These are phyloP conservation scores for Indicator maculatus DNA, from an alignment of 2,113 vertebrate genomes.

Conservation along the genomic window DNA sequence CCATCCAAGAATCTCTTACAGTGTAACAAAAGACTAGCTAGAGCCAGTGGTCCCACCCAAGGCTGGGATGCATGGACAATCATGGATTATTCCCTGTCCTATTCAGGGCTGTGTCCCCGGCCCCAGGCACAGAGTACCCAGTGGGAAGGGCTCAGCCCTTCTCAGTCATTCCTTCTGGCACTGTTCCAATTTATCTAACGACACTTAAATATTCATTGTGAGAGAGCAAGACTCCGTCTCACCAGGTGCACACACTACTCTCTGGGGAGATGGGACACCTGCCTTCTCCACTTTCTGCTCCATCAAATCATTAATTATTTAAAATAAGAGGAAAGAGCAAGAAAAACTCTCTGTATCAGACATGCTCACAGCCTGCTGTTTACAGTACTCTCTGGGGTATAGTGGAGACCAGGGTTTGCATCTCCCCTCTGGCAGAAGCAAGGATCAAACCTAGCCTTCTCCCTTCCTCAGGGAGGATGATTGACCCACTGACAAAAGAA, in stretches of 20 bases:
- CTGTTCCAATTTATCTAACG: constrained; percentile 24
- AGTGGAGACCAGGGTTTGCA: neutral
- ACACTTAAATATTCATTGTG: constrained; percentile 64
- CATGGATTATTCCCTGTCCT: constrained; percentile 19
- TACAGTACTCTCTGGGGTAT: neutral
- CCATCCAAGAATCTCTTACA: neutral
- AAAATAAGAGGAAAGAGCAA: constrained; percentile 57
- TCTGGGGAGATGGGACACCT: constrained; percentile 56
- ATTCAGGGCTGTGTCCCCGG: neutral
- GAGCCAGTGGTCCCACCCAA: neutral
- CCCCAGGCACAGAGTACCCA: constrained; percentile 4
- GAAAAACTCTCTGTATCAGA: neutral
- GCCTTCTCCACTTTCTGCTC: constrained; percentile 30
- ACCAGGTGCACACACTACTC: constrained; percentile 30
- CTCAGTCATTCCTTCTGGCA: constrained; percentile 29
- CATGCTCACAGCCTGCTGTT: constrained; percentile 9
- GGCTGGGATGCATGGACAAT: neutral
- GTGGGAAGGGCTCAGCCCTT: constrained; percentile 32
- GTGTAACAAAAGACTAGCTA: neutral
- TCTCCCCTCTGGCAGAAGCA: constrained; percentile 38
- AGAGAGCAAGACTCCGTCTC: constrained; percentile 24
- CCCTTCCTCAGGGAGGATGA: neutral
- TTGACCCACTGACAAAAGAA: neutral
- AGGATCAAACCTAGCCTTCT: constrained; percentile 22
- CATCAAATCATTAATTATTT: constrained; percentile 67